Evolutionary conservation across 2,113 vertebrate species (phyloP), one percentile per base, ranked within the genome.

Genomic region (Furnarius figulus): DNA sequence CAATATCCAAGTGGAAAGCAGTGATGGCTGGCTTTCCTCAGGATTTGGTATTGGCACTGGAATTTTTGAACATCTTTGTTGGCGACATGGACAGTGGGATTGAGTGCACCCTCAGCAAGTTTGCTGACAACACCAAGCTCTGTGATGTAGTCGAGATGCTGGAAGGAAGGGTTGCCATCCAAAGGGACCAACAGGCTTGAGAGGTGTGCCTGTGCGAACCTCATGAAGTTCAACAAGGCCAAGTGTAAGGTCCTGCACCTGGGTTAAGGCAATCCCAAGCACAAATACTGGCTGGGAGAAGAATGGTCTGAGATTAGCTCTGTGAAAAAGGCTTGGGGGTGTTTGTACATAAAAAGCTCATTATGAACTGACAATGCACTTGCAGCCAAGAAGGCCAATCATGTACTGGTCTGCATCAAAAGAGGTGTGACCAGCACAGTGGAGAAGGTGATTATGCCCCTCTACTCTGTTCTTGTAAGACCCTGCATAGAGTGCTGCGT

Each of bases 361-460:
- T 42, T 35, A 59, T 42, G 5, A 44, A 21, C 25, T 21, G 40
- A 27, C 12, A 50, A 35, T 14, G 24, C 0, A 0, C 8, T 52
- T 66, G 52, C 24, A 75, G 35, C 24, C 42, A 62, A 67, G 44
- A 67, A 25, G 8, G 13, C 10, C 25, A 42, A 5, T 16, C 6
- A 4, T 22, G 49, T 25, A n/a, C 42, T 20, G 14, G 28, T 1
- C 2, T 49, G 9, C 20, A 31, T 21, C 37, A 50, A 58, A 85
- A 50, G 25, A 67, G 21, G 4, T 35, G 20, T 20, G 16, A 42
- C 12, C 72, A 67, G 16, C 30, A 58, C 20, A 3, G 13, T 35
- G n/a, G 24, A 24, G 19, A 13, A 33, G 21, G 42, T n/a, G 10
- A n/a, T 66, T 46, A 42, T 35, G 30, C 2, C 20, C 52, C 21